Evolutionary conservation across 2,113 vertebrate genomes (phyloP).

Genomic region (Clupea harengus): DNA sequence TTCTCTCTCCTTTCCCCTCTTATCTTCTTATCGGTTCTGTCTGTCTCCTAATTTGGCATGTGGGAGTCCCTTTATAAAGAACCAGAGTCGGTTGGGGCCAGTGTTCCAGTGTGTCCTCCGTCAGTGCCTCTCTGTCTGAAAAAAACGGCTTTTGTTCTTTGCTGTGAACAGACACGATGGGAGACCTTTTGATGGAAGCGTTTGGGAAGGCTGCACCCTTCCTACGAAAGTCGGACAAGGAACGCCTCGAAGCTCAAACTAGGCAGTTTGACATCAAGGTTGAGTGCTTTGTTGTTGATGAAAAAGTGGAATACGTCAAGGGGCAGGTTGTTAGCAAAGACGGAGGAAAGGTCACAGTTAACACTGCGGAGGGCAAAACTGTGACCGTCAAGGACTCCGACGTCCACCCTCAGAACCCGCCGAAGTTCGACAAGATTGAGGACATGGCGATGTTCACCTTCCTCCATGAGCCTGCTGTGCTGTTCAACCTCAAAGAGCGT

Average conservation of each 20-base stretch:
- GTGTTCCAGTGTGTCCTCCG: conserved; percentile 18
- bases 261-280: conserved; percentile 73
- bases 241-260: conserved; percentile 74
- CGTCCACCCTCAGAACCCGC: conserved; percentile 76
- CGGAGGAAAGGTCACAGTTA: conserved; percentile 69
- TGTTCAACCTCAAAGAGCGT: conserved; percentile 83
- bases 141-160: background rate
- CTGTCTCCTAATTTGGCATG: conserved; percentile 45
- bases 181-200: conserved; percentile 66
- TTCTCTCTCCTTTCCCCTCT: background rate
- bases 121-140: background rate
- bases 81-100: background rate
- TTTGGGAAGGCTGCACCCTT: conserved; percentile 70
- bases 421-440: conserved; percentile 81
- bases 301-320: conserved; percentile 70
- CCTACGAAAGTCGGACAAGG: conserved; percentile 75
- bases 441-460: conserved; percentile 86
- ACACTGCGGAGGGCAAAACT: conserved; percentile 66
- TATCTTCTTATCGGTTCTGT: conserved; percentile 15
- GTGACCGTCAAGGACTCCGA: conserved; percentile 72
- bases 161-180: conserved; percentile 55
- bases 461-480: conserved; percentile 76
- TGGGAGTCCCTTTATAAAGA: conserved; percentile 34
- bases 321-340: conserved; percentile 68
- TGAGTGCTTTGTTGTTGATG: conserved; percentile 70